Evolutionary conservation across 2,797 vertebrate species (phyloP).

Genomic region (Aulostomus chinensis): DNA sequence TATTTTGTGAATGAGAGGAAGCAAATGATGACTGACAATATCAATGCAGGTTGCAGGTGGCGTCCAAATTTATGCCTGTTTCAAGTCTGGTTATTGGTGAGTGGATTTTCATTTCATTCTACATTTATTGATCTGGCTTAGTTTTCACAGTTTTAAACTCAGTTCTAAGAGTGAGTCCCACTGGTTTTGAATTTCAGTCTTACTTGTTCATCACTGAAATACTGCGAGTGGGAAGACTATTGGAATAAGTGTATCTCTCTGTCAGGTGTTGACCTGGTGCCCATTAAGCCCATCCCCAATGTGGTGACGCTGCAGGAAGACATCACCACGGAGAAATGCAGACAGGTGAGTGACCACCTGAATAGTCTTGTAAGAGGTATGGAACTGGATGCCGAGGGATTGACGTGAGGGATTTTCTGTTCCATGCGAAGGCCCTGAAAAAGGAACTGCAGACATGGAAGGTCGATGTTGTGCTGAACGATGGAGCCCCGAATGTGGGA

Average conservation of each 20-base stretch:
- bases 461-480: constrained; percentile 94
- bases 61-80: constrained; percentile 96
- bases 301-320: constrained; percentile 94
- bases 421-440: constrained; percentile 78
- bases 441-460: constrained; percentile 98
- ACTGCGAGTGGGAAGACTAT: background rate
- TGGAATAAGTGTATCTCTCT: background rate
- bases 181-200: background rate
- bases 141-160: background rate
- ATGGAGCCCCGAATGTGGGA: constrained; percentile 95
- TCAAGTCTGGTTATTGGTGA: constrained; percentile 96
- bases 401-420: background rate
- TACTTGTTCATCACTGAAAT: background rate
- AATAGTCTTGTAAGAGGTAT: background rate
- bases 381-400: background rate
- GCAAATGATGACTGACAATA: background rate
- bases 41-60: constrained; percentile 90
- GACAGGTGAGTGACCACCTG: constrained; percentile 80
- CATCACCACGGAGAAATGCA: constrained; percentile 94
- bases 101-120: constrained; percentile 39
- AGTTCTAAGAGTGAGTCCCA: too few species aligned
- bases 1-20: too few species aligned
- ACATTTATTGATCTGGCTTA: background rate
- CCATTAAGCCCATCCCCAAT: constrained; percentile 91
- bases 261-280: constrained; percentile 92